phyloP scores from a whole-genome alignment of 2,888 invertebrate species.

The Stenchaetothrips biformis region DNA sequence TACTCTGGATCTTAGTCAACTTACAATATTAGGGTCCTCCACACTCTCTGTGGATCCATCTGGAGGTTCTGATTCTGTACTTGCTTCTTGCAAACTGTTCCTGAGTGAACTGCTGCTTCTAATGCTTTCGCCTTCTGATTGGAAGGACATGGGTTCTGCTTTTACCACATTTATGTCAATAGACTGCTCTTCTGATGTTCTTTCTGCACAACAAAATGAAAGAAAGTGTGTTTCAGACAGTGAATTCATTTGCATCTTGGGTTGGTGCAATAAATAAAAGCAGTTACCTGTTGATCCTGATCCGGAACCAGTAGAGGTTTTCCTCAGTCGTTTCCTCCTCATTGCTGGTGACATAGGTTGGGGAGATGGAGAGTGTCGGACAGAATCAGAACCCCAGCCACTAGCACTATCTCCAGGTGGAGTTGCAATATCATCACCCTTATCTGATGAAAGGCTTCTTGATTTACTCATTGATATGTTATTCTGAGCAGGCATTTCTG shows the following conservation, averaged over 20 bases:
- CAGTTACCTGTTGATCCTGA: conserved; percentile 52
- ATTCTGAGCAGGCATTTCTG: conserved; percentile 64
- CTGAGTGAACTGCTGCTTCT: conserved; percentile 47
- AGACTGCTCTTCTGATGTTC: conserved; percentile 50
- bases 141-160: conserved; percentile 42
- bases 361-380: conserved; percentile 48
- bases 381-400: conserved; percentile 52
- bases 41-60: conserved; percentile 54
- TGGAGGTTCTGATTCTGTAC: conserved; percentile 50
- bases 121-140: conserved; percentile 48
- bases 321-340: conserved; percentile 58
- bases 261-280: background rate
- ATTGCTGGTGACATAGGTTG: conserved; percentile 54
- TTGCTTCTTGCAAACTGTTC: conserved; percentile 48
- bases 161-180: conserved; percentile 44
- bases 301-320: conserved; percentile 57
- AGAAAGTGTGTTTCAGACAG: background rate
- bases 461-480: conserved; percentile 64
- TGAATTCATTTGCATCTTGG: background rate
- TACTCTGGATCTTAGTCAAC: conserved; percentile 26
- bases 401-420: background rate
- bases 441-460: conserved; percentile 55
- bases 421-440: conserved; percentile 40
- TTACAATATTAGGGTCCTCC: conserved; percentile 46
- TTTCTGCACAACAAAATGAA: conserved; percentile 36